Conservation (phyloP, 2,797 vertebrate species). For the Hippocampus kuda region DNA sequence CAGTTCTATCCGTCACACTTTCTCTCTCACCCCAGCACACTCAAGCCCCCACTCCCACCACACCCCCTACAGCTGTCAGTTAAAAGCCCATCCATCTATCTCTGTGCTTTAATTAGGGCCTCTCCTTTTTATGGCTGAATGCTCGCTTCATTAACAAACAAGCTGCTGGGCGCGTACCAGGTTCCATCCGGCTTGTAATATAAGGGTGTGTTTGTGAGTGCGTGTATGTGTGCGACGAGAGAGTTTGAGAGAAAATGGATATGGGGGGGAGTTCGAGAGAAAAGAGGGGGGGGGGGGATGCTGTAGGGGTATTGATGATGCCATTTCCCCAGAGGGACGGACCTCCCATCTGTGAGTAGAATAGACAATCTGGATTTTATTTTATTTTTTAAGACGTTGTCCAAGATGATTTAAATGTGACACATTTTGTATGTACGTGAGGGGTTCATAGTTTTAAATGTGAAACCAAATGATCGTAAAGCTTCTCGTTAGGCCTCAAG, state of each 20-base stretch:
- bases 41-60: neutral
- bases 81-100: slow-evolving; percentile 46
- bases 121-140: slow-evolving; percentile 49
- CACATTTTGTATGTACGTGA: neutral
- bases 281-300: slow-evolving; percentile 47
- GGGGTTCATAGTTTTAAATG: neutral
- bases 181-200: slow-evolving; percentile 31
- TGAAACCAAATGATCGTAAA: neutral
- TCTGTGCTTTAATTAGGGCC: slow-evolving; percentile 56
- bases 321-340: slow-evolving; percentile 46
- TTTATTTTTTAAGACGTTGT: slow-evolving; percentile 9
- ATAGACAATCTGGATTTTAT: slow-evolving; percentile 11
- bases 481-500: neutral
- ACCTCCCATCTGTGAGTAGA: slow-evolving; percentile 58
- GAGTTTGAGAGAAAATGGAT: slow-evolving; percentile 23
- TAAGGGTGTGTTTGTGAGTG: neutral
- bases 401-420: slow-evolving; percentile 18
- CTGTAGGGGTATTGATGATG: slow-evolving; percentile 56
- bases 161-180: slow-evolving; percentile 21
- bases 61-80: slow-evolving; percentile 36
- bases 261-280: slow-evolving; percentile 32
- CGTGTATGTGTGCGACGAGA: neutral
- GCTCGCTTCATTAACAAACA: slow-evolving; percentile 52
- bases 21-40: slow-evolving; percentile 5
- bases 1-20: slow-evolving; percentile 28